Conservation (phyloP, 2,797 vertebrate genomes). For the Chelon auratus region DNA sequence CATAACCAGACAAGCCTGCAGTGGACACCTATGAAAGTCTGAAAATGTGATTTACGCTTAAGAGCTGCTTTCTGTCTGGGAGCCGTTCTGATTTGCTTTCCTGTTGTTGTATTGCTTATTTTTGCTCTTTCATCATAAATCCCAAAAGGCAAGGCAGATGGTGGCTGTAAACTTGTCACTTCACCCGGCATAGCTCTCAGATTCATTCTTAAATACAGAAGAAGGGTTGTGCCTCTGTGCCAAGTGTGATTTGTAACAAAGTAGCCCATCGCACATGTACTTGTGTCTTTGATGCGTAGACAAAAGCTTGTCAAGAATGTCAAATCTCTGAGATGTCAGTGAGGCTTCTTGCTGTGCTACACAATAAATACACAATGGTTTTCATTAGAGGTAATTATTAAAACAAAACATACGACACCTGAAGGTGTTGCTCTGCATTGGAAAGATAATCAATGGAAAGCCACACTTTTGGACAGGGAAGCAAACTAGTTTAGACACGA, state of each 20-base stretch:
- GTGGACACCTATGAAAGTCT: constrained; percentile 31
- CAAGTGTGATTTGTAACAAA: constrained; percentile 13
- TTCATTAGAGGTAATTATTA: background rate
- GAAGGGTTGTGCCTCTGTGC: background rate
- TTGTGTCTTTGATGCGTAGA: constrained; percentile 9
- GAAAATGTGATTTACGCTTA: constrained; percentile 20
- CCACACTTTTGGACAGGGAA: background rate
- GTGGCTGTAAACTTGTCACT: background rate
- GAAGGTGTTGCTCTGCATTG: background rate
- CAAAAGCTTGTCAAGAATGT: constrained; percentile 7
- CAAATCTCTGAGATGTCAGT: constrained; percentile 14
- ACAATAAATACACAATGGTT: constrained; percentile 1
- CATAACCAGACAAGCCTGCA: constrained; percentile 27
- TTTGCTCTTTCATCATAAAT: background rate
- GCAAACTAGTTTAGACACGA: constrained; percentile 24
- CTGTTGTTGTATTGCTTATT: background rate
- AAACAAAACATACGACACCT: background rate
- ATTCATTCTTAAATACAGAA: background rate
- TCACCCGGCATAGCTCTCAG: background rate
- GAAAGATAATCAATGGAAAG: background rate
- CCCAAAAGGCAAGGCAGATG: background rate
- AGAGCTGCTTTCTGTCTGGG: background rate
- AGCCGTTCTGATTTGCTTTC: constrained; percentile 13
- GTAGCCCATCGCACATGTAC: background rate
- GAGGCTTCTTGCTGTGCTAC: background rate